phyloP scores from a whole-genome alignment of 2,888 invertebrate species.

The Dryobotodes eremita region DNA sequence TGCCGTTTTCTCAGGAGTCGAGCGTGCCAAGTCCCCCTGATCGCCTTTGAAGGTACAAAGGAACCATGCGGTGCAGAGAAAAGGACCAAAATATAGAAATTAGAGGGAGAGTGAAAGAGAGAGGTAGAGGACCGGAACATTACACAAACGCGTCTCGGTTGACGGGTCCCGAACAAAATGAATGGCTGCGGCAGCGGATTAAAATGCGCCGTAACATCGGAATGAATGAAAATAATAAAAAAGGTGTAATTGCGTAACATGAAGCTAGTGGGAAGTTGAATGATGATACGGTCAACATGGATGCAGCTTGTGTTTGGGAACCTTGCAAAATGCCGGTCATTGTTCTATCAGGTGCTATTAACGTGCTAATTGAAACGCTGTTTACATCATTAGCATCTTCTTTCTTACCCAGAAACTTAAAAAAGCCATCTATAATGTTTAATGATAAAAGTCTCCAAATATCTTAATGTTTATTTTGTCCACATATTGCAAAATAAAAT shows the following conservation, averaged over 20 bases:
- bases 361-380: constrained; percentile 15
- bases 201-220: constrained; percentile 85
- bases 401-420: neutral
- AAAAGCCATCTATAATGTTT: neutral
- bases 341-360: constrained; percentile 18
- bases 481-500: neutral
- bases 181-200: constrained; percentile 85
- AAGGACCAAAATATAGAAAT: constrained; percentile 67
- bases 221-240: constrained; percentile 87
- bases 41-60: constrained; percentile 85
- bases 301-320: constrained; percentile 49
- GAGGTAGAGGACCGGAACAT: constrained; percentile 83
- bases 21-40: constrained; percentile 88
- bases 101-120: constrained; percentile 69
- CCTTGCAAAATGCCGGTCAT: constrained; percentile 17
- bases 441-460: neutral
- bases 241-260: constrained; percentile 84
- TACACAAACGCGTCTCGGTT: constrained; percentile 88
- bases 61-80: constrained; percentile 80
- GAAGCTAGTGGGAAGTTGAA: constrained; percentile 76
- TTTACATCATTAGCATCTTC: constrained; percentile 24
- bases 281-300: constrained; percentile 65
- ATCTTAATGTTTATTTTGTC: neutral
- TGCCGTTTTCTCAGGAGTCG: constrained; percentile 88
- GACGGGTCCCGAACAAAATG: constrained; percentile 89